A percentile compares a stretch with the other conserved stretches of the same genome.
Evolutionary conservation across 2,888 invertebrate genomes (phyloP).

Genomic region (Pocota personata): DNA sequence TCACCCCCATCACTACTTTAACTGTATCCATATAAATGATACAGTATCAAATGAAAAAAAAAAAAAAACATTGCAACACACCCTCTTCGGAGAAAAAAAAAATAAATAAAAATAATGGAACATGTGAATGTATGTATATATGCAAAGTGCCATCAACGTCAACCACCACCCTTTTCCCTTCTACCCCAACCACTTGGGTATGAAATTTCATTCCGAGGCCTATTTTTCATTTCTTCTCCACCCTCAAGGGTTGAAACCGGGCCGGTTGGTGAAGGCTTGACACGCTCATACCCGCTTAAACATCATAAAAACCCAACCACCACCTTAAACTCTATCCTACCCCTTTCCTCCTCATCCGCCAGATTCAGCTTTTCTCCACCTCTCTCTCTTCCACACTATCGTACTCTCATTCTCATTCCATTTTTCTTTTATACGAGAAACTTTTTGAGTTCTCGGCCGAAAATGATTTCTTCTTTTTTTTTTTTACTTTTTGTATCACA

Average conservation of each 20-base stretch:
- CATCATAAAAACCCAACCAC: slow-evolving; percentile 45
- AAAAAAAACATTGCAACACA: slow-evolving; percentile 53
- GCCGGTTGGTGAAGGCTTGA: slow-evolving; percentile 37
- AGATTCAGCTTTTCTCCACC: slow-evolving; percentile 21
- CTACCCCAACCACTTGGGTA: slow-evolving; percentile 39
- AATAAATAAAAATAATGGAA: slow-evolving; percentile 12
- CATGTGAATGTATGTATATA: slow-evolving; percentile 25
- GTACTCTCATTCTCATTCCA: slow-evolving; percentile 19
- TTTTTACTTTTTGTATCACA: slow-evolving; percentile 42
- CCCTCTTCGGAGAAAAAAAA: slow-evolving; percentile 28
- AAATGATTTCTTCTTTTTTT: slow-evolving; percentile 44
- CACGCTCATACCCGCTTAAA: slow-evolving; percentile 44
- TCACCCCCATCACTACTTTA: slow-evolving; percentile 48
- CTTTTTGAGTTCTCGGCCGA: slow-evolving; percentile 71
- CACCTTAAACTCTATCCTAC: slow-evolving; percentile 7
- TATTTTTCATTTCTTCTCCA: slow-evolving; percentile 68
- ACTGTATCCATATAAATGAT: slow-evolving; percentile 1
- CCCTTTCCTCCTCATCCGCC: slow-evolving; percentile 9
- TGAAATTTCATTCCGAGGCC: slow-evolving; percentile 69
- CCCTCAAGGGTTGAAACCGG: slow-evolving; percentile 47
- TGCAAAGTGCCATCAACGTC: slow-evolving; percentile 70
- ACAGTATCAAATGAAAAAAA: slow-evolving; percentile 31
- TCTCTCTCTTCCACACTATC: slow-evolving; percentile 5
- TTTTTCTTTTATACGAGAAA: slow-evolving; percentile 27
- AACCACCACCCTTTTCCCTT: slow-evolving; percentile 43